Percentiles rank a stretch among this genome's conserved stretches.
phyloP scores from a whole-genome alignment of 2,113 vertebrate species.

The Nannospalax galili region DNA sequence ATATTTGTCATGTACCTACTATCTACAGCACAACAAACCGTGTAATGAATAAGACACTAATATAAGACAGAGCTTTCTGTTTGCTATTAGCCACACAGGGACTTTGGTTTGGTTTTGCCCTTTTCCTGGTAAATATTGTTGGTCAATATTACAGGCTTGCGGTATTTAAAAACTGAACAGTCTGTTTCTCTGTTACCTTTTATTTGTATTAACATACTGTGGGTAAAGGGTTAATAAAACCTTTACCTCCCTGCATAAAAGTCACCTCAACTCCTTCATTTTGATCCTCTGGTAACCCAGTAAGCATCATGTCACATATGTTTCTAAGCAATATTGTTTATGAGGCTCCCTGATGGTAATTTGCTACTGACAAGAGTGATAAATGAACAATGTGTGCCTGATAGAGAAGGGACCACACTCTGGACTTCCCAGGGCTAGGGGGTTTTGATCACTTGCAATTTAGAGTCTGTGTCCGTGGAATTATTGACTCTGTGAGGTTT shows the following conservation, averaged over 20 bases:
- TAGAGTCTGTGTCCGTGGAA: not conserved
- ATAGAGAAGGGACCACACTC: not conserved
- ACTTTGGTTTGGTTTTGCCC: not conserved
- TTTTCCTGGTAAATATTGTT: not conserved
- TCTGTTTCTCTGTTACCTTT: not conserved
- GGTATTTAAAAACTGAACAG: not conserved
- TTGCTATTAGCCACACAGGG: not conserved
- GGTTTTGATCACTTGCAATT: not conserved
- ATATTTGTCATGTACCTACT: not conserved
- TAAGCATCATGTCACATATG: not conserved
- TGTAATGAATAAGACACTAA: not conserved
- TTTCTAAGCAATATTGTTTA: not conserved
- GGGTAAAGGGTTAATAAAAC: not conserved
- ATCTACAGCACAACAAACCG: not conserved
- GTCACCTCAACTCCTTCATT: not conserved
- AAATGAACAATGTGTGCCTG: not conserved
- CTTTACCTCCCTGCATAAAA: not conserved
- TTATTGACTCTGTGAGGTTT: not conserved
- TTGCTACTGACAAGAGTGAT: not conserved
- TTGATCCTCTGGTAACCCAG: not conserved
- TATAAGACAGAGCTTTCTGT: not conserved
- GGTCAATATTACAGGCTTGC: not conserved
- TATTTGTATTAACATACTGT: not conserved
- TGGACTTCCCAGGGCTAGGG: not conserved
- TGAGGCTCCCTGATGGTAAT: not conserved